Base-by-base conservation (phyloP, 2,888 invertebrate species). In the Caenorhabditis angaria region DNA sequence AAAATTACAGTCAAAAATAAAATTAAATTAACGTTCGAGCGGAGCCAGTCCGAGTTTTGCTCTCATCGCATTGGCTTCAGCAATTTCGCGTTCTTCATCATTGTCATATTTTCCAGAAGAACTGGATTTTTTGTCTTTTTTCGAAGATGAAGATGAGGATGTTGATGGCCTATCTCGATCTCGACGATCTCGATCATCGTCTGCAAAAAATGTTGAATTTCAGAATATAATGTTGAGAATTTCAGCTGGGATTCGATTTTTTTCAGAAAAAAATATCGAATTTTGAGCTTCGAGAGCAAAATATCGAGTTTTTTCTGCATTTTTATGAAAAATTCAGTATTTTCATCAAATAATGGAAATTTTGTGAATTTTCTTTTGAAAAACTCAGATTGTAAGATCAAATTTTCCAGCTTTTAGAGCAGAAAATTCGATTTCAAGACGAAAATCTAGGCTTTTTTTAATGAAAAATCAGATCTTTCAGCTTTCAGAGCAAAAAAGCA, bases 11-110 rank as follows among this genome's bases (percentile, higher is more conserved):
- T 41, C 18, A 3, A 41, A 3, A 12, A 18, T 28, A 22, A 59
- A 18, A 28, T 14, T 28, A 10, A 57, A 48, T 74, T 61, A 78
- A 41, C 74, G 66, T 58, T 77, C 73, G 29, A 90, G 83, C n/a
- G 90, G 90, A n/a, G 89, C 88, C 74, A 90, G 72, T 8, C 90
- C 90, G 24, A 90, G 84, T 77, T 88, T 89, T 5, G 90, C 90
- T 69, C 90, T 77, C 20, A 90, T 85, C 65, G 88, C 89, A 86
- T 90, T 90, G 2, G 89, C 88, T 80, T 90, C 90, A 25, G 87
- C 88, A 60, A 90, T 89, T 70, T 90, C 89, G 18, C 83, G 81
- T 35, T 88, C 88, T 12, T 85, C 85, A 22, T 77, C 75, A 59
- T 54, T 70, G 60, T 54, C 70, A 53, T 47, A 69, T 41, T 27